Base-by-base conservation (phyloP, 2,797 vertebrate genomes). In the Gymnothorax reevesii region DNA sequence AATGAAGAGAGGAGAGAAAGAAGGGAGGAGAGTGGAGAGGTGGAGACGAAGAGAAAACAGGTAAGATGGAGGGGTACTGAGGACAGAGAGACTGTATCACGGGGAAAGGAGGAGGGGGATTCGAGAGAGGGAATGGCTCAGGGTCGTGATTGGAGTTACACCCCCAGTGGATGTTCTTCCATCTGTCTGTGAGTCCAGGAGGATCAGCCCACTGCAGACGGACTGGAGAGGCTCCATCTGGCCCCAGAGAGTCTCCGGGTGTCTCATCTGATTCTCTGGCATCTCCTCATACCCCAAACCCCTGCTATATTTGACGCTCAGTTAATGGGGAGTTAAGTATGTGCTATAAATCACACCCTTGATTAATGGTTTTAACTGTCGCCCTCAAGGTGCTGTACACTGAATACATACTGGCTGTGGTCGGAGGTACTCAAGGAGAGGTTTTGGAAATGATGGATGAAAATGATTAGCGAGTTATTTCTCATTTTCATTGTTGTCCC, bases 161-260 rank as follows among this genome's bases (percentile, higher is more conserved):
- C 15, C 73, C 20, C 73, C 13, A 7, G 22, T 15, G 22, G 33
- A 57, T 82, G 64, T 69, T 49, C 27, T 71, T 54, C 15, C 57
- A 5, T 55, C 69, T 25, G 6, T 42, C 54, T 17, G 13, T 27
- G 15, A 27, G n/a, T 60, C n/a, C 10, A 33, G n/a, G 73, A 17
- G 82, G 77, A 54, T 64, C 71, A 77, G 60, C 22, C 12, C 66
- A 77, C 22, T 83, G 33, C 75, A 83, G 64, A 75, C 59, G 60
- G 33, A n/a, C 17, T 20, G 10, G 15, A 42, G 27, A 42, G 33
- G 33, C 15, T 27, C 25, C 83, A 20, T 52, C 9, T 75, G 27
- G 13, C 73, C 33, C 7, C 2, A 4, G 49, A 8, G 27, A 5
- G 22, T 10, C 69, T 27, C 69, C 12, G 33, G 52, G 49, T 55